phyloP scores from a whole-genome alignment of 2,113 vertebrate genomes.

The Sialia sialis region DNA sequence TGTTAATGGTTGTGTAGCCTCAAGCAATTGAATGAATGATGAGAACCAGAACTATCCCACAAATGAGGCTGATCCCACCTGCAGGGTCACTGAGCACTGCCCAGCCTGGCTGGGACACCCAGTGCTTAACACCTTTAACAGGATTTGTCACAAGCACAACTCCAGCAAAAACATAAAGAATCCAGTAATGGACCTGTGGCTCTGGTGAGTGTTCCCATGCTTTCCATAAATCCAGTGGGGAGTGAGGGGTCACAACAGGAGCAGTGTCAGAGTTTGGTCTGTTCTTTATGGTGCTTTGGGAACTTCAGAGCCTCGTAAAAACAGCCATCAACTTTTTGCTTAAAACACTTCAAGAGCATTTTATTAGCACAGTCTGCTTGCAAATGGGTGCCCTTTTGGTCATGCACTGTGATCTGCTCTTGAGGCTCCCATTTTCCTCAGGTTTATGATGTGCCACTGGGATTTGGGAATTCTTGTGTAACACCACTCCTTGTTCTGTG shows the following conservation, averaged over 20 bases:
- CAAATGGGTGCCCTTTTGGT: neutral
- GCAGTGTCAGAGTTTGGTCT: neutral
- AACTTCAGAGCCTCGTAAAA: neutral
- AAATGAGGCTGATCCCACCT: neutral
- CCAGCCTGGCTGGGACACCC: neutral
- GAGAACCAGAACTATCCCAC: neutral
- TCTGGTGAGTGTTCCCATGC: neutral
- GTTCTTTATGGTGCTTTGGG: neutral
- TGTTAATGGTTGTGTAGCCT: neutral
- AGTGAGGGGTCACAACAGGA: neutral
- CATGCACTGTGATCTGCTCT: neutral
- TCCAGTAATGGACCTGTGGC: neutral
- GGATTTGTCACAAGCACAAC: neutral
- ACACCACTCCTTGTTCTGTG: neutral
- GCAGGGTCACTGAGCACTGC: neutral
- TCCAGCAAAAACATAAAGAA: neutral
- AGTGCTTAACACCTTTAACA: neutral
- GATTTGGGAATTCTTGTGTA: conserved; percentile 6
- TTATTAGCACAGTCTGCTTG: neutral
- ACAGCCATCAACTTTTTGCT: neutral
- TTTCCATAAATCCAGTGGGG: neutral
- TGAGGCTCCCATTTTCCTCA: neutral
- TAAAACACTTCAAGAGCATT: neutral
- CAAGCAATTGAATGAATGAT: neutral
- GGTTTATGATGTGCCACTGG: conserved; percentile 4